A percentile compares a stretch with the other conserved stretches of the same genome.
Conservation (phyloP, 2,797 vertebrate species). For the Tragelaphus oryx region DNA sequence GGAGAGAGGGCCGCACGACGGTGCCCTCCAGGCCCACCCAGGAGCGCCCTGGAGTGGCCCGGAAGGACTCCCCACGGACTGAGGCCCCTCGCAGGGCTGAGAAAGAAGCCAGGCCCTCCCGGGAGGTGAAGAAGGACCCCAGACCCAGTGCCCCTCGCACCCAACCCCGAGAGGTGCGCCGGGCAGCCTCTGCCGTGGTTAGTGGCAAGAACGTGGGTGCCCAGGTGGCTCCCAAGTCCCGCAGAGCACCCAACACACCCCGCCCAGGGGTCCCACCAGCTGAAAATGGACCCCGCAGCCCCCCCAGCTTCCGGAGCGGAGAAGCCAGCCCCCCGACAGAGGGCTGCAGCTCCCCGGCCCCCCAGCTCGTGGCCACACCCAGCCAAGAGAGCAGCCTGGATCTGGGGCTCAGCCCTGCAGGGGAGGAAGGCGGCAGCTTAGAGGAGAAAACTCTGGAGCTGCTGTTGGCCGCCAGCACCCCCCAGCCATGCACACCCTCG, state of each 20-base stretch:
- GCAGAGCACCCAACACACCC: neutral
- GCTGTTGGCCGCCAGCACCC: conserved; percentile 84
- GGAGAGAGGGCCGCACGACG: conserved; percentile 77
- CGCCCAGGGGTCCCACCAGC: neutral
- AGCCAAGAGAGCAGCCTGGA: conserved; percentile 83
- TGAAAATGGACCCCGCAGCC: conserved; percentile 78
- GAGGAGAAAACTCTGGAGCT: conserved; percentile 88
- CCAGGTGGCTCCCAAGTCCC: neutral
- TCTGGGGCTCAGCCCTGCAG: conserved; percentile 85
- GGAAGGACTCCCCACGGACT: conserved; percentile 42
- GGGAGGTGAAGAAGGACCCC: conserved; percentile 63
- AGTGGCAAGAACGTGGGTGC: conserved; percentile 35
- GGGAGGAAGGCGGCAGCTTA: conserved; percentile 80
- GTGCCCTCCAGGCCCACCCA: neutral
- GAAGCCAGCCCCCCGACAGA: conserved; percentile 73
- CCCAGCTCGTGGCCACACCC: conserved; percentile 80
- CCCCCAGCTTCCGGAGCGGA: conserved; percentile 77
- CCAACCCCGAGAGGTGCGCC: conserved; percentile 59
- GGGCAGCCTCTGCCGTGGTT: conserved; percentile 59
- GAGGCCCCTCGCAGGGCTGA: conserved; percentile 50
- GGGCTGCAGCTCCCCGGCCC: conserved; percentile 78
- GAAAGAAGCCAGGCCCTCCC: conserved; percentile 27
- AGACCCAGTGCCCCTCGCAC: neutral
- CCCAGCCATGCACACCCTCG: conserved; percentile 88
- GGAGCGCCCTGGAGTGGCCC: conserved; percentile 57